Evolutionary conservation across 1,140 invertebrate species (phyloP), one percentile per base, ranked within the genome.

Genomic region (Drosophila yakuba): DNA sequence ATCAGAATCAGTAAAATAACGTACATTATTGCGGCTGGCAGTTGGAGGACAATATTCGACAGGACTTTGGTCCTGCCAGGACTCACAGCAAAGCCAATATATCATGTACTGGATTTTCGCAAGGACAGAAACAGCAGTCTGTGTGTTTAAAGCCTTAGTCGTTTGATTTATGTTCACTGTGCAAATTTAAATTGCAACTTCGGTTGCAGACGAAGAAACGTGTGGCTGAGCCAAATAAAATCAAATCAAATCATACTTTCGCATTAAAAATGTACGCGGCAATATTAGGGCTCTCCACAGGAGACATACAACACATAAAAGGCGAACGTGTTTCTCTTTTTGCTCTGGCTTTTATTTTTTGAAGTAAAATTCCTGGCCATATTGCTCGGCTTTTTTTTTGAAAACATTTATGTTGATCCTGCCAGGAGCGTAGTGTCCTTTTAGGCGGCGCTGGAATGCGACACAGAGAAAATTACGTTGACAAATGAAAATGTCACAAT

Each of bases 401-500:
- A 41, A 25, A 67, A 62, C 63, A 28, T 41, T 58, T 44, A 63
- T 36, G 69, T 38, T 60, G 71, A 57, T 69, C 52, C 56, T 58
- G 51, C 17, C 61, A 4, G 17, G 68, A 60, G 68, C 47, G 77
- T 52, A 55, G 83, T 74, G 84, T 68, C 55, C 62, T 85, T 82
- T 83, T 86, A 83, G 78, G 79, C 79, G 52, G 84, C 66, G 39
- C 56, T 72, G 77, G 80, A 81, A 79, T 86, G 78, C 75, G 78
- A 69, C 75, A 79, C 79, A 83, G 71, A 78, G 67, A 80, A 77
- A 88, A 88, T 88, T 80, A 80, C 84, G 76, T 79, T 88, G 83
- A 83, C 83, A 88, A 88, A 88, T 88, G 83, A 88, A 88, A 88
- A 88, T 88, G 83, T 88, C 83, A 88, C 79, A 83, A 77, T 89